Percentiles rank a stretch among this genome's conserved stretches.
Conservation (phyloP, 2,113 vertebrate species). For the Tragelaphus strepsiceros region DNA sequence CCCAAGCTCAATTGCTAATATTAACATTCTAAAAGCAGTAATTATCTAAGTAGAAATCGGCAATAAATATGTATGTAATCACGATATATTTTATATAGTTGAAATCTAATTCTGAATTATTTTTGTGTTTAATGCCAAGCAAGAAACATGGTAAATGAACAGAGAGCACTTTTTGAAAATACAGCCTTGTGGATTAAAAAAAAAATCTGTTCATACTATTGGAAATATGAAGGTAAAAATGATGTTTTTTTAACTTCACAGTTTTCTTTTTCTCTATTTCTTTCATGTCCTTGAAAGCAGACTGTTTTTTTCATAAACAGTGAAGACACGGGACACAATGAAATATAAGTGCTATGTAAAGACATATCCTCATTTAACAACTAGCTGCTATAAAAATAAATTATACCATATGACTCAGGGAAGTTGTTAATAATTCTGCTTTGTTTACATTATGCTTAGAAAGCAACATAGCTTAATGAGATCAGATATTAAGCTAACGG, state of each 20-base stretch:
- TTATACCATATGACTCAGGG: conserved; percentile 59
- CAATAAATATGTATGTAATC: background rate
- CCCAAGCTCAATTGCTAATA: background rate
- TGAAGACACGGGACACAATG: background rate
- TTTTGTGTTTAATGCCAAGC: conserved; percentile 14
- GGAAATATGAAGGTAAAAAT: conserved; percentile 23
- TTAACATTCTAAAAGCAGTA: background rate
- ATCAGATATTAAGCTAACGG: conserved; percentile 61
- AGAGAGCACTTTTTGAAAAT: background rate
- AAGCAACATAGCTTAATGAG: conserved; percentile 65
- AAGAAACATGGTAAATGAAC: background rate
- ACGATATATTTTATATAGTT: background rate
- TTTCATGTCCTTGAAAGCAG: conserved; percentile 17
- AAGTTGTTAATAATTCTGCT: conserved; percentile 65
- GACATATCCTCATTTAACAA: conserved; percentile 49
- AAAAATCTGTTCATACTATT: background rate
- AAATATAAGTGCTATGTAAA: conserved; percentile 25
- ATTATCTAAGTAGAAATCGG: conserved; percentile 1
- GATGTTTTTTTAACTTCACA: background rate
- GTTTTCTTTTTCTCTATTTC: background rate
- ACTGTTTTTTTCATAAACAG: background rate
- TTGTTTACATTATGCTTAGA: conserved; percentile 69
- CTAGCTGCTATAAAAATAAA: conserved; percentile 66
- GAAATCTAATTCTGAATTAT: conserved; percentile 35
- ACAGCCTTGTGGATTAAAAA: background rate